Evolutionary conservation across 2,888 invertebrate genomes (phyloP).

Genomic region (Hydriomena furcata): DNA sequence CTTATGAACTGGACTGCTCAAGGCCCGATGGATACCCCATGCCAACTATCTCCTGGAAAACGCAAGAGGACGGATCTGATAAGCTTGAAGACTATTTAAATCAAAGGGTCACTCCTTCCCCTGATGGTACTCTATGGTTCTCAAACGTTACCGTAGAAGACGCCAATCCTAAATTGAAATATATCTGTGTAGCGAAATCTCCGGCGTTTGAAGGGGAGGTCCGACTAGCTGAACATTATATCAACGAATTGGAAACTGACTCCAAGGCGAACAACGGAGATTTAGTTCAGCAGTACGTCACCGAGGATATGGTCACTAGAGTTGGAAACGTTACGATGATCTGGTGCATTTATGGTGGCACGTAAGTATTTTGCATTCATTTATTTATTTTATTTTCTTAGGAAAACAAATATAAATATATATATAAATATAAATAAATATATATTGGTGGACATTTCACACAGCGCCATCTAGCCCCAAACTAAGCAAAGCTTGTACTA

Average conservation of each 20-base stretch:
- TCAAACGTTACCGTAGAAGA: constrained; percentile 60
- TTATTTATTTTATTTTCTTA: too few species aligned
- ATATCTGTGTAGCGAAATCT: constrained; percentile 60
- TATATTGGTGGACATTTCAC: too few species aligned
- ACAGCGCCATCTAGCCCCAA: too few species aligned
- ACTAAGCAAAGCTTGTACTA: too few species aligned
- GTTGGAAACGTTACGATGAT: constrained; percentile 57
- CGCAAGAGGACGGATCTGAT: constrained; percentile 45
- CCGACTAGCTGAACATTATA: constrained; percentile 56
- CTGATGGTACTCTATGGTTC: constrained; percentile 63
- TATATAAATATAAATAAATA: too few species aligned
- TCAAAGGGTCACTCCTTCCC: constrained; percentile 54
- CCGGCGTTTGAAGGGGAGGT: constrained; percentile 53
- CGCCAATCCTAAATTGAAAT: constrained; percentile 50
- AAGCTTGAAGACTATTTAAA: constrained; percentile 44
- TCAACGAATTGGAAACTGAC: constrained; percentile 49
- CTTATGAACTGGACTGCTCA: constrained; percentile 59
- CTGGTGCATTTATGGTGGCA: constrained; percentile 72
- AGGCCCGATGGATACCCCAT: constrained; percentile 61
- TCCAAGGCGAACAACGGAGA: constrained; percentile 48
- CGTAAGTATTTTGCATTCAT: constrained; percentile 61
- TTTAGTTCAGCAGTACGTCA: constrained; percentile 58
- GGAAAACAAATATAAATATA: too few species aligned
- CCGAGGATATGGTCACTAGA: constrained; percentile 52
- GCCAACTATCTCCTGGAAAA: constrained; percentile 61